Base-by-base conservation (phyloP, 1,140 invertebrate genomes). In the Drosophila pruinosa region DNA sequence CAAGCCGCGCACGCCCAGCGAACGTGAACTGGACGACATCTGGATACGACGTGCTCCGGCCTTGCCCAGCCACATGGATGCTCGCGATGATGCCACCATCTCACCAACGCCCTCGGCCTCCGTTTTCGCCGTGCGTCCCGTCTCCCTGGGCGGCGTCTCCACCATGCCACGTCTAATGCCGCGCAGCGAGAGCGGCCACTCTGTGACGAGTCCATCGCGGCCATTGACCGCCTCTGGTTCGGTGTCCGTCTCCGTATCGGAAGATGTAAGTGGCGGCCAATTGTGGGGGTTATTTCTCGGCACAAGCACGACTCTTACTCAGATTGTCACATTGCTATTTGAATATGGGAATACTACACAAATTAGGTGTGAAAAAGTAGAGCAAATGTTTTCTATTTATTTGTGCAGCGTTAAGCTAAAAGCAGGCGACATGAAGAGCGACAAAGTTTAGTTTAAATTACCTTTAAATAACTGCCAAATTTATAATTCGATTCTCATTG, bases 21-120 rank as follows among this genome's bases (percentile, higher is more conserved):
- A 88, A 57, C 71, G 81, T 0, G 81, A 80, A 19, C 81, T 90
- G 47, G 78, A 89, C 68, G 89, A 89, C 38, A 89, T 91, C 19
- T 91, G 89, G 89, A 90, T 91, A 57, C 70, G 74, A 22, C 63
- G 89, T 8, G 17, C 53, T 0, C 31, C 56, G 1, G 47, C 65
- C 4, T 4, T 52, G 7, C 17, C 48, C 1, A 3, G 1, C 1
- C 38, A 41, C n/a, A 19, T 19, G 10, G 56, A 47, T 7, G 38
- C 38, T 1, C 1, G 2, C 6, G 28, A 43, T 69, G 57, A 7
- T n/a, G 34, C 4, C 2, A 10, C 7, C 36, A 4, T 3, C 7
- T 43, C 48, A 19, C 21, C 34, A 31, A 14, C 15, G 12, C 1
- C 39, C 4, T 8, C 50, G 2, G 5, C 41, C 24, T 17, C 15